These are phyloP conservation scores for Struthio camelus DNA, from an alignment of 2,113 vertebrate species.

Conservation along the genomic window DNA sequence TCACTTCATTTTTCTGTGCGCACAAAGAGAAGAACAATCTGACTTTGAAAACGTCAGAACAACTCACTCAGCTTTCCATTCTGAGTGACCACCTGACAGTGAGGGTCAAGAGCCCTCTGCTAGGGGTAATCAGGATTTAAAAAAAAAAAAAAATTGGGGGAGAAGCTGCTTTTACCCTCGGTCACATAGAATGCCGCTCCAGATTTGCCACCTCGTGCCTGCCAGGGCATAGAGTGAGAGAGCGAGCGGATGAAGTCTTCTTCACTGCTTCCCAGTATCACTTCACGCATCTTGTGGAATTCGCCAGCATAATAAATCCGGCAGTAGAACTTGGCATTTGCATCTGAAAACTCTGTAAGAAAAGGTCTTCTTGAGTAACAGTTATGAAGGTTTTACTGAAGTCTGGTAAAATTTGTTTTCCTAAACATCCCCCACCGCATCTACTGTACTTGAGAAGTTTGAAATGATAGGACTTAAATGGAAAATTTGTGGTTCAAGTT, in stretches of 20 bases:
- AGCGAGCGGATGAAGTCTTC: conserved; percentile 96
- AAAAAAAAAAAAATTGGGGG: fast-evolving
- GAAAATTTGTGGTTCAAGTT: neutral
- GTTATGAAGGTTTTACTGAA: neutral
- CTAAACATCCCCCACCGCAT: neutral
- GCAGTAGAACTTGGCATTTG: conserved; percentile 97
- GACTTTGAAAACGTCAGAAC: neutral
- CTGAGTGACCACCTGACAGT: neutral
- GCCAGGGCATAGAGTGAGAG: conserved; percentile 96
- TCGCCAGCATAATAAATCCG: conserved; percentile 96
- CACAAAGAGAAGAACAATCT: neutral
- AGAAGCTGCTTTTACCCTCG: conserved; percentile 78
- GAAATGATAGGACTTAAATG: neutral
- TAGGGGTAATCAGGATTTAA: neutral
- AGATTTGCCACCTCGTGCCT: conserved; percentile 95
- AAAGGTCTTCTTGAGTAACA: neutral
- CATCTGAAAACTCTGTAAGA: conserved; percentile 92
- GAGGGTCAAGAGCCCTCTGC: neutral
- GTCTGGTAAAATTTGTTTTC: neutral
- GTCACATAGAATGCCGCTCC: conserved; percentile 97
- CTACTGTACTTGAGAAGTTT: neutral
- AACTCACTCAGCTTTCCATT: neutral
- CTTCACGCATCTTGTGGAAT: conserved; percentile 96
- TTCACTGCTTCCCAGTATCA: conserved; percentile 91
- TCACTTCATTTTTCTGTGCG: neutral